These are phyloP conservation scores for Eumeta japonica DNA, from an alignment of 1,140 invertebrate genomes.

Conservation along the genomic window DNA sequence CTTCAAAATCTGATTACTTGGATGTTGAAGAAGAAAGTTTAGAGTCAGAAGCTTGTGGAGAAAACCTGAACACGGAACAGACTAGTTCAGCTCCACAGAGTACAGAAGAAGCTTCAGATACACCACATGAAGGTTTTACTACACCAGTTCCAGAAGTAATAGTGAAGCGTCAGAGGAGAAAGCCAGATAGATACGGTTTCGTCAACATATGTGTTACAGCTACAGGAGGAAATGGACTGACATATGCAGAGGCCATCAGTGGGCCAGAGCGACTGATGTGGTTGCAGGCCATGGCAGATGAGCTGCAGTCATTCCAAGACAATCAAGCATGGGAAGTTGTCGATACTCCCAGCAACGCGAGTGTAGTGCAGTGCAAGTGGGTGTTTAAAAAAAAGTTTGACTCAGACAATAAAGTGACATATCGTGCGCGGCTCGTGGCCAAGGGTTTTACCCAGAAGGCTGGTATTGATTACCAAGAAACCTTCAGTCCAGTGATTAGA, in stretches of 20 bases:
- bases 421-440: conserved; percentile 35
- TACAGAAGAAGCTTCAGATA: conserved; percentile 1
- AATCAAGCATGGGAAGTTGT: conserved; percentile 33
- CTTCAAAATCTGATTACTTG: conserved; percentile 3
- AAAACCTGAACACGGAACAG: neutral
- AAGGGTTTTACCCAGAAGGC: conserved; percentile 32
- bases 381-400: conserved; percentile 21
- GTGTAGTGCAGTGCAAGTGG: conserved; percentile 35
- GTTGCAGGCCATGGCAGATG: conserved; percentile 23
- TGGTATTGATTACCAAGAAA: conserved; percentile 40
- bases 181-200: conserved; percentile 8
- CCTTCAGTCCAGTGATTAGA: conserved; percentile 31
- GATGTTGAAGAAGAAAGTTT: conserved; percentile 4
- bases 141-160: neutral
- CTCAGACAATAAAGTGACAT: conserved; percentile 13
- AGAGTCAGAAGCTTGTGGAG: too few relatives aligned
- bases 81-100: conserved; percentile 2
- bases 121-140: neutral
- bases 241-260: conserved; percentile 20
- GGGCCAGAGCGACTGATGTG: conserved; percentile 20
- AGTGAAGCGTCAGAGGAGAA: conserved; percentile 5
- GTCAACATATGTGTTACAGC: conserved; percentile 7
- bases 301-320: conserved; percentile 22
- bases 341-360: conserved; percentile 21
- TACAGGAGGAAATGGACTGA: conserved; percentile 12